Percentiles rank a stretch among this genome's conserved stretches.
phyloP scores from a whole-genome alignment of 2,888 invertebrate species.

The Pristionchus maxplancki region DNA sequence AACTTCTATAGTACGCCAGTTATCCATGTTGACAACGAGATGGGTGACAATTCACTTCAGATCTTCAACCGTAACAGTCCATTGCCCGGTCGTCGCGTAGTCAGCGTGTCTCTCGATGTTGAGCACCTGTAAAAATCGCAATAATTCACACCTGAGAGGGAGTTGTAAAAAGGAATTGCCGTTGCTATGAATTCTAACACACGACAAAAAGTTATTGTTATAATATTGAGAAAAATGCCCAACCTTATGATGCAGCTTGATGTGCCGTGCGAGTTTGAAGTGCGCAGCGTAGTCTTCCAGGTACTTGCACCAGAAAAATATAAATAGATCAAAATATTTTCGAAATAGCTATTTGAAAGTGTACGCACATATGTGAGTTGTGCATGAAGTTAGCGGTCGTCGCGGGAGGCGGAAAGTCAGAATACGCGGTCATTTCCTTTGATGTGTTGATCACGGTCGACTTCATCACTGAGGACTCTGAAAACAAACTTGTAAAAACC shows the following conservation, averaged over 20 bases:
- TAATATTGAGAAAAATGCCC: neutral
- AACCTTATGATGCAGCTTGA: constrained; percentile 57
- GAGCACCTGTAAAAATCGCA: no score
- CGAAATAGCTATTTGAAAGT: no score
- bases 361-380: constrained; percentile 60
- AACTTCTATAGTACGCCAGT: no score
- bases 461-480: constrained; percentile 77
- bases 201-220: no score
- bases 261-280: constrained; percentile 51
- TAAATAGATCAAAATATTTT: no score
- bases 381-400: constrained; percentile 74
- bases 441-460: constrained; percentile 79
- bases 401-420: constrained; percentile 79
- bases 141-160: no score
- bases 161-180: no score
- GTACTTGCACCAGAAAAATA: no score
- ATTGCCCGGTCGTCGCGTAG: constrained; percentile 77
- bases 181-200: no score
- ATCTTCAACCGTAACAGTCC: constrained; percentile 70
- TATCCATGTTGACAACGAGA: no score
- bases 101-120: constrained; percentile 70
- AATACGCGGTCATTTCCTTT: constrained; percentile 78
- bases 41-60: constrained; percentile 58
- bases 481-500: neutral
- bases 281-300: constrained; percentile 57